Evolutionary conservation across 2,888 invertebrate species (phyloP).

Genomic region (Nemoura dubitans): DNA sequence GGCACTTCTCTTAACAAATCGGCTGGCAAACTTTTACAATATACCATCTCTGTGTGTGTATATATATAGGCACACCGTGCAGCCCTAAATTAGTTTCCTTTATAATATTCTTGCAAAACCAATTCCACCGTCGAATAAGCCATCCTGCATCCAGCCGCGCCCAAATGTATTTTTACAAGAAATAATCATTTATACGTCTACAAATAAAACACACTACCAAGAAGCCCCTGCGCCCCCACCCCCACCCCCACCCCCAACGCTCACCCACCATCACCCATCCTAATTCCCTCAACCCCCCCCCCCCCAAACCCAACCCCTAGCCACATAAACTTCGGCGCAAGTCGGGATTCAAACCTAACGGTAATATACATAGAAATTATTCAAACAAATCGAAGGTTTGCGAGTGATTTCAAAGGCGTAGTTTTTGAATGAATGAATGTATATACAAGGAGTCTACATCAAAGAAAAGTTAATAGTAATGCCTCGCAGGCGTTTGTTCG

Average conservation of each 20-base stretch:
- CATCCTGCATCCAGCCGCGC: not conserved
- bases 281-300: not conserved
- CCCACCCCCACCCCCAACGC: not conserved
- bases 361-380: conserved; percentile 45
- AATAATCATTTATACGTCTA: conserved; percentile 47
- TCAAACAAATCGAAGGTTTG: conserved; percentile 50
- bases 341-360: conserved; percentile 26
- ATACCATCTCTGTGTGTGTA: no score
- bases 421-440: conserved; percentile 38
- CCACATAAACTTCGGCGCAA: conserved; percentile 24
- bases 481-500: conserved; percentile 69
- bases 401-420: conserved; percentile 47
- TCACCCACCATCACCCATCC: not conserved
- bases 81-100: conserved; percentile 35
- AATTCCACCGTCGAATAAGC: conserved; percentile 23
- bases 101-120: conserved; percentile 39
- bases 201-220: conserved; percentile 41
- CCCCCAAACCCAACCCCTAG: not conserved
- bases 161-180: conserved; percentile 43
- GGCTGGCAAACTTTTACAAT: not conserved
- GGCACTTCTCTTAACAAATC: not conserved
- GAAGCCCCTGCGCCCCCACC: not conserved
- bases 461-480: conserved; percentile 63
- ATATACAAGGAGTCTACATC: conserved; percentile 44
- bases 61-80: not conserved